A percentile compares a stretch with the other conserved stretches of the same genome.
phyloP scores from a whole-genome alignment of 53 echinoderm and acorn worm species.

The Actinopyga echinites region DNA sequence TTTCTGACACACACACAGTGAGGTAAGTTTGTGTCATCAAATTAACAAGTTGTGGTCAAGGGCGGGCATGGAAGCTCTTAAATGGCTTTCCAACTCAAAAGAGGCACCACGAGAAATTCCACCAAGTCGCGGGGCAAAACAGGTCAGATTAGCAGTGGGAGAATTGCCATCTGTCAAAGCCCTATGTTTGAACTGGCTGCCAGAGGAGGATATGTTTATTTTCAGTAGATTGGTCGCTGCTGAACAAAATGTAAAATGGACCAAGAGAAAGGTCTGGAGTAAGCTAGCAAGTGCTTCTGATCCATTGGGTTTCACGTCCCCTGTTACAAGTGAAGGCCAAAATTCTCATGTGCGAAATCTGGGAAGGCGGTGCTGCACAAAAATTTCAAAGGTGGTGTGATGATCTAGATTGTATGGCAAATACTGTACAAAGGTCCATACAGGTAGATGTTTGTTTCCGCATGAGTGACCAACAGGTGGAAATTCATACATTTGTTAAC shows the following conservation, averaged over 20 bases:
- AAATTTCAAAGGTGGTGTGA: background rate
- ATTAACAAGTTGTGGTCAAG: conserved; percentile 27
- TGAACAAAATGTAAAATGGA: background rate
- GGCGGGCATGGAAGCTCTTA: conserved; percentile 33
- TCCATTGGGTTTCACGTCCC: conserved; percentile 10
- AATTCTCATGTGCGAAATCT: background rate
- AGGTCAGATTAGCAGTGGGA: conserved; percentile 51
- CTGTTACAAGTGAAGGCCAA: background rate
- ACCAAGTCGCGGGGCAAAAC: conserved; percentile 52
- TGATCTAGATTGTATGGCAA: too few relatives aligned
- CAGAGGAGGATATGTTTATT: conserved; percentile 65
- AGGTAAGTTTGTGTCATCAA: conserved; percentile 2
- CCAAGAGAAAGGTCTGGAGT: conserved; percentile 3
- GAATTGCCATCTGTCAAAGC: conserved; percentile 55
- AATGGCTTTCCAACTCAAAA: conserved; percentile 64
- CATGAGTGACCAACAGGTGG: too few relatives aligned
- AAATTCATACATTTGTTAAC: too few relatives aligned
- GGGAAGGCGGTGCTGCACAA: background rate
- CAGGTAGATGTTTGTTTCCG: too few relatives aligned
- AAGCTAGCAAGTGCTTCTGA: conserved; percentile 13
- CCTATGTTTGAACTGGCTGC: conserved; percentile 67
- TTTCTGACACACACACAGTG: background rate
- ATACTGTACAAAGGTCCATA: too few relatives aligned
- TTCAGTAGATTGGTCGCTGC: conserved; percentile 33
- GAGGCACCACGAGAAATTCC: conserved; percentile 58